phyloP scores from a whole-genome alignment of 2,113 vertebrate genomes.

The Spea multiplicata region DNA sequence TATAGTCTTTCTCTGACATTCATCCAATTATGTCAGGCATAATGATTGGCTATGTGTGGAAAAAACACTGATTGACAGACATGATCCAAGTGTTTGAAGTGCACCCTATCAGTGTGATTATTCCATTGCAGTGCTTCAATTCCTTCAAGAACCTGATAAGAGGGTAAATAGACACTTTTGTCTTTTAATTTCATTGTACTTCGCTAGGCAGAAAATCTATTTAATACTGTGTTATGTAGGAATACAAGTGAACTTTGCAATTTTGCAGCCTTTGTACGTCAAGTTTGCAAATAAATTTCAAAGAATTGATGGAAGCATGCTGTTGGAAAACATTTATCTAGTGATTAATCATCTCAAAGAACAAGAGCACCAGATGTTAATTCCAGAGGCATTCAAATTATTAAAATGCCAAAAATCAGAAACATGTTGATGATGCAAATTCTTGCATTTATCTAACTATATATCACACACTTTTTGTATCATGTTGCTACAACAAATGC shows the following conservation, averaged over 20 bases:
- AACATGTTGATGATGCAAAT: conserved; percentile 1
- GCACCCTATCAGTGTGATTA: background rate
- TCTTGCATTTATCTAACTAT: background rate
- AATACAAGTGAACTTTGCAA: background rate
- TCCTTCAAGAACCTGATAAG: background rate
- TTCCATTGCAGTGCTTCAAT: background rate
- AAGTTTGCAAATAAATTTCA: background rate
- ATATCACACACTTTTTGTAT: background rate
- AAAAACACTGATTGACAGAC: background rate
- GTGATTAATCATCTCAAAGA: background rate
- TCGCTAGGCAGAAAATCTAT: background rate
- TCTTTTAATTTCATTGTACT: background rate
- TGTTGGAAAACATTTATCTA: background rate
- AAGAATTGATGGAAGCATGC: conserved; percentile 2
- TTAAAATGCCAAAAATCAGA: background rate
- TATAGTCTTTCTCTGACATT: background rate
- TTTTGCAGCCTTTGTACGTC: background rate
- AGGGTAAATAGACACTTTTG: background rate
- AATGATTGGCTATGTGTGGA: background rate
- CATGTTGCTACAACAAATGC: background rate
- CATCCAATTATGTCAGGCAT: background rate
- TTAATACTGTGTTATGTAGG: background rate
- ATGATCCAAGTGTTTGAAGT: background rate
- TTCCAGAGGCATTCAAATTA: conserved; percentile 3
- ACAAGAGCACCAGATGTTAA: background rate